Conservation (phyloP, 2,797 vertebrate species). For the Fratercula arctica region DNA sequence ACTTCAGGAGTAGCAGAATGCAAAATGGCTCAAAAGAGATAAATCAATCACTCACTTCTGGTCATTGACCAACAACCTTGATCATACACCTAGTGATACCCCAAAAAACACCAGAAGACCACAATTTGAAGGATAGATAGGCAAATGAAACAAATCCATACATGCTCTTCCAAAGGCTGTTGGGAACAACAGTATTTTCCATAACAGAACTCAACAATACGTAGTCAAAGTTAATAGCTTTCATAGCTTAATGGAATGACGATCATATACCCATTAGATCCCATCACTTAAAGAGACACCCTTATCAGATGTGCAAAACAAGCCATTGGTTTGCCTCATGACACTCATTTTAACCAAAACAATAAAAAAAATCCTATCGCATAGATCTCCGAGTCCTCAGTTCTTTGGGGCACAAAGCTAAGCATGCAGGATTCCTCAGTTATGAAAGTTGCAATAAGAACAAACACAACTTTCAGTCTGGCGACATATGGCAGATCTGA, state of each 20-base stretch:
- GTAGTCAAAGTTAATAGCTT: neutral
- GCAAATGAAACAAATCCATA: neutral
- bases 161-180: neutral
- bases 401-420: neutral
- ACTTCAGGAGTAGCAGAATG: neutral
- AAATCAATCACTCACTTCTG: neutral
- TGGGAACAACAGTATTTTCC: neutral
- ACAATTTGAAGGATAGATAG: neutral
- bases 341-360: neutral
- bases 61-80: neutral
- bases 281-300: neutral
- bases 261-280: neutral
- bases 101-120: accelerated
- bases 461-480: constrained; percentile 45
- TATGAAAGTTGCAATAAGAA: constrained; percentile 1
- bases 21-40: neutral
- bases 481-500: constrained; percentile 59
- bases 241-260: neutral
- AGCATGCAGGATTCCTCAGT: neutral
- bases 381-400: neutral
- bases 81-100: neutral
- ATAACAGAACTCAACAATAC: neutral
- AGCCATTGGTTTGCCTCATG: neutral
- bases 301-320: neutral
- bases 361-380: neutral